Base-by-base conservation (phyloP, 2,797 vertebrate genomes). In the Mormyrops attenuatus region DNA sequence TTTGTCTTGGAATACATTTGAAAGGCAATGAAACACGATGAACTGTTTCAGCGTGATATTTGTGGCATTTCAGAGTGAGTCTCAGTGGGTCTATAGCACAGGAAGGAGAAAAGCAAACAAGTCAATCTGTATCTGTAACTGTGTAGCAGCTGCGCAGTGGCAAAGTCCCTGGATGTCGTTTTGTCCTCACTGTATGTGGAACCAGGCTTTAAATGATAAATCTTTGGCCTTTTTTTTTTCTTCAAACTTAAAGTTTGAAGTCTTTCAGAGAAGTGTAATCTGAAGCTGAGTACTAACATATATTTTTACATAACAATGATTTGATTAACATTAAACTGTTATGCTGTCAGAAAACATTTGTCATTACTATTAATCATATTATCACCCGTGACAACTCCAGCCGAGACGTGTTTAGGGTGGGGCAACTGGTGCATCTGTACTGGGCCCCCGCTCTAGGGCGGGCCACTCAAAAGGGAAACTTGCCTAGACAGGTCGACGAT, bases 11-110 rank as follows among this genome's bases (percentile, higher is more conserved):
- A 95, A 95, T 94, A 93, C 94, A 91, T 95, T 95, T 96, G 94
- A 96, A 96, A 95, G 95, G 94, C 95, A 95, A 96, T 96, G 96
- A 96, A 96, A 96, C 91, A 93, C 95, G 95, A 96, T 96, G 94
- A 96, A 96, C 95, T 95, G 95, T 96, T 95, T 97, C 94, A 94
- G 95, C 94, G 94, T 94, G 95, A 95, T 96, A 95, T 95, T 95
- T 94, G 95, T 94, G 93, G 95, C 95, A 95, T 93, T 93, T 93
- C 92, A 92, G 91, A 93, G 91, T 87, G 91, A 89, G 94, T 95
- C 95, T 96, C 95, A 92, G 92, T 73, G 93, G 95, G 94, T 95
- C 95, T 93, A 94, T 94, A 94, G 92, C 92, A 92, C 93, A 94
- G 94, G 95, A 95, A 95, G 93, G 92, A n/a, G 60, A 60, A 85